Conservation (phyloP, 2,888 invertebrate genomes). For the Mimas tiliae region DNA sequence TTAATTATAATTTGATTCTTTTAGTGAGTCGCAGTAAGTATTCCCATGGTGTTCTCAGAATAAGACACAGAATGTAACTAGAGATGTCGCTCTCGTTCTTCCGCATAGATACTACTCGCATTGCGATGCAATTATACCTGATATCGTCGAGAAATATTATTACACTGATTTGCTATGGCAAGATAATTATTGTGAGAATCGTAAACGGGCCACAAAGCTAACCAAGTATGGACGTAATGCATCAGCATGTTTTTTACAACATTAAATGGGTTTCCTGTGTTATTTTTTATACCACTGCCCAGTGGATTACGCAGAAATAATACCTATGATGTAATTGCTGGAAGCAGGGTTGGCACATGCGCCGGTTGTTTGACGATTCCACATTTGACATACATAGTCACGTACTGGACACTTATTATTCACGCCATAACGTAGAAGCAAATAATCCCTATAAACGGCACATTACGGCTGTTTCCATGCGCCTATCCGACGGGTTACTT, state of each 20-base stretch:
- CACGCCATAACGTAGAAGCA: slow-evolving; percentile 21
- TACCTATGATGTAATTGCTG: slow-evolving; percentile 20
- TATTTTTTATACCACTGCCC: slow-evolving; percentile 36
- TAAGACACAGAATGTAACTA: slow-evolving; percentile 79
- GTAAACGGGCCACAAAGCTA: slow-evolving; percentile 61
- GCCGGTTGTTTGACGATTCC: slow-evolving; percentile 18
- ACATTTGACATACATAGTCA: slow-evolving; percentile 24
- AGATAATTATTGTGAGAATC: slow-evolving; percentile 78
- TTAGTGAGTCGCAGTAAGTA: slow-evolving; percentile 19
- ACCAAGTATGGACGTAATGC: slow-evolving; percentile 55
- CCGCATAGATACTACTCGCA: slow-evolving; percentile 79
- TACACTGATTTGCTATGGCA: slow-evolving; percentile 65
- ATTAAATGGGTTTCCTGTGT: slow-evolving; percentile 51
- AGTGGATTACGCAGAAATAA: slow-evolving; percentile 22
- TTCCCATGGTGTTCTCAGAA: slow-evolving; percentile 82
- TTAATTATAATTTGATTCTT: slow-evolving; percentile 20
- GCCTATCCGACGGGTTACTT: slow-evolving; percentile 18
- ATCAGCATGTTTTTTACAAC: slow-evolving; percentile 45
- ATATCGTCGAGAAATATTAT: slow-evolving; percentile 76
- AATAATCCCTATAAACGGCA: slow-evolving; percentile 24
- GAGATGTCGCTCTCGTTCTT: slow-evolving; percentile 75
- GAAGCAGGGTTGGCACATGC: slow-evolving; percentile 20
- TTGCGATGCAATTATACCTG: slow-evolving; percentile 82
- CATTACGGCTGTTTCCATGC: slow-evolving; percentile 25
- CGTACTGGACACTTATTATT: slow-evolving; percentile 22